Base-by-base conservation (phyloP, 2,888 invertebrate genomes). In the Nemapogon koenigi region DNA sequence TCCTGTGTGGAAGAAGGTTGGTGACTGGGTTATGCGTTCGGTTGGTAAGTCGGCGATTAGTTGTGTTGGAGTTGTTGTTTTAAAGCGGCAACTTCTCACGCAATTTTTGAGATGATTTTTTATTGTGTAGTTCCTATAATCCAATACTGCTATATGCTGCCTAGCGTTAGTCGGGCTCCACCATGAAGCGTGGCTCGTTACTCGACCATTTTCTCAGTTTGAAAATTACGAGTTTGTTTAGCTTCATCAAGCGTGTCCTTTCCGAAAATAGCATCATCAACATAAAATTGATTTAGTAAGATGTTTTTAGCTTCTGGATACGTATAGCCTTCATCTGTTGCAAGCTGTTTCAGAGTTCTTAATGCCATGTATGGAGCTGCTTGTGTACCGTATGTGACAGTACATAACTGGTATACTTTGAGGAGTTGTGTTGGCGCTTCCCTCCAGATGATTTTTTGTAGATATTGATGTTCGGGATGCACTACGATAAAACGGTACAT, bases 361-460 rank as follows among this genome's bases (percentile, higher is more conserved):
- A n/a, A n/a, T n/a, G n/a, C n/a, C n/a, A n/a, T n/a, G n/a, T n/a
- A n/a, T n/a, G n/a, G n/a, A n/a, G n/a, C n/a, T n/a, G n/a, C n/a
- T n/a, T n/a, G n/a, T n/a, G n/a, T n/a, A n/a, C n/a, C n/a, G n/a
- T n/a, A n/a, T n/a, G n/a, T n/a, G n/a, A n/a, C n/a, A 16, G 43
- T 35, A 32, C 39, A 28, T 6, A 48, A 17, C 14, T 37, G 26
- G 32, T 16, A 44, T 11, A 18, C 28, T 25, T 41, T n/a, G 2
- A 43, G 25, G 2, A 3, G 4, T n/a, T 43, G 29, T 8, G 3
- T 7, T n/a, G 36, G 14, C 1, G 15, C 11, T 11, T 43, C 36
- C n/a, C 48, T 15, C 50, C 46, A 44, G 2, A 49, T 11, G 3
- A 51, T 47, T 33, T 44, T 42, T 35, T 50, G 49, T 4, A 43